Evolutionary conservation across 2,113 vertebrate genomes (phyloP).

Genomic region (Callipepla squamata): DNA sequence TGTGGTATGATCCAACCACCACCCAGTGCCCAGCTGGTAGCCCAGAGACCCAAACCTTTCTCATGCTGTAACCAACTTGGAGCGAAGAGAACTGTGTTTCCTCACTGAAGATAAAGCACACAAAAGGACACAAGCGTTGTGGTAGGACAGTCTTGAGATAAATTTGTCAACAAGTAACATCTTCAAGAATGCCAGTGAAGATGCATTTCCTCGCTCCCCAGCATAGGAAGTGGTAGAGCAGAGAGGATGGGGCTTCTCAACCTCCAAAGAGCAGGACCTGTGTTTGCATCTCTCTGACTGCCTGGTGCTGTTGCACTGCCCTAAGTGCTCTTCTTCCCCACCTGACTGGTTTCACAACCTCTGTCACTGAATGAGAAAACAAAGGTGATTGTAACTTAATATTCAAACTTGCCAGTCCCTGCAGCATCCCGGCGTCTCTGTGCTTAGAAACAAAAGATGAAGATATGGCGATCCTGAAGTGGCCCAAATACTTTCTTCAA

Average conservation of each 20-base stretch:
- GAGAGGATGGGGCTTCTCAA: background rate
- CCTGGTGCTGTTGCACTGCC: background rate
- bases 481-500: background rate
- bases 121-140: background rate
- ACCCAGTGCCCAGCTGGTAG: background rate
- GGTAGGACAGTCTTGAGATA: background rate
- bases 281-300: background rate
- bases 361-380: background rate
- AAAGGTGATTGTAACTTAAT: background rate
- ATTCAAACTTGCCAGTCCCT: background rate
- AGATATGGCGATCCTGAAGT: background rate
- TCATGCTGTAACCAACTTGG: background rate
- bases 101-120: background rate
- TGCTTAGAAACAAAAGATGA: background rate
- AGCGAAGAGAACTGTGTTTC: background rate
- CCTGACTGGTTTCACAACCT: background rate
- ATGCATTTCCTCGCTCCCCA: background rate
- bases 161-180: background rate
- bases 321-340: background rate
- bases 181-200: background rate
- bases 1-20: fast-evolving
- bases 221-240: background rate
- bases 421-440: background rate
- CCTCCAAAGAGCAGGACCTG: background rate
- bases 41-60: background rate